A percentile compares a stretch with the other conserved stretches of the same genome.
Conservation (phyloP, 2,113 vertebrate species). For the Furnarius figulus region DNA sequence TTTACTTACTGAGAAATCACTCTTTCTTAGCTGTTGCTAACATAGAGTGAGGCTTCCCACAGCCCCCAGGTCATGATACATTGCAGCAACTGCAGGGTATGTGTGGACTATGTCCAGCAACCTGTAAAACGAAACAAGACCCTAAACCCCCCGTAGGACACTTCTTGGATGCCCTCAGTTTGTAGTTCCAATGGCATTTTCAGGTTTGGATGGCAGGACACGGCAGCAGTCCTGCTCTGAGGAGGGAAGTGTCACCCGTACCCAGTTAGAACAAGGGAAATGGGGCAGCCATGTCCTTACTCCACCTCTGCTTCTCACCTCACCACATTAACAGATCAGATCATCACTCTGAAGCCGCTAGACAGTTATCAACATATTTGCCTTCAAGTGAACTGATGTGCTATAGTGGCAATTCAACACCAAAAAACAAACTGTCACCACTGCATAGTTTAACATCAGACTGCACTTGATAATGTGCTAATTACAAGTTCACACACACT, state of each 20-base stretch:
- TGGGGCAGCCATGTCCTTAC: accelerated
- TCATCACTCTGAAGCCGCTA: not conserved
- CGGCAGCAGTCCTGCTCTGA: not conserved
- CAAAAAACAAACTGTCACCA: not conserved
- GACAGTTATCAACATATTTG: not conserved
- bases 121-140: not conserved
- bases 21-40: not conserved
- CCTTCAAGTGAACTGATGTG: not conserved
- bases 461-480: not conserved
- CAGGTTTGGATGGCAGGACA: not conserved
- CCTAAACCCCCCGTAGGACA: not conserved
- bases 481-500: not conserved
- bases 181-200: not conserved
- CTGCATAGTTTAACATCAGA: not conserved
- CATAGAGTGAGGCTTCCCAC: not conserved
- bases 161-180: not conserved
- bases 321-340: not conserved
- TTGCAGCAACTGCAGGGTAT: accelerated
- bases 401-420: not conserved
- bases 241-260: not conserved
- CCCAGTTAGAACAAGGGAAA: not conserved
- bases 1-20: not conserved
- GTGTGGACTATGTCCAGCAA: accelerated
- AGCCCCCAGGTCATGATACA: accelerated
- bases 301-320: not conserved